These are phyloP conservation scores for Phalacrocorax brasilianus DNA, from an alignment of 2,113 vertebrate species.

Conservation along the genomic window DNA sequence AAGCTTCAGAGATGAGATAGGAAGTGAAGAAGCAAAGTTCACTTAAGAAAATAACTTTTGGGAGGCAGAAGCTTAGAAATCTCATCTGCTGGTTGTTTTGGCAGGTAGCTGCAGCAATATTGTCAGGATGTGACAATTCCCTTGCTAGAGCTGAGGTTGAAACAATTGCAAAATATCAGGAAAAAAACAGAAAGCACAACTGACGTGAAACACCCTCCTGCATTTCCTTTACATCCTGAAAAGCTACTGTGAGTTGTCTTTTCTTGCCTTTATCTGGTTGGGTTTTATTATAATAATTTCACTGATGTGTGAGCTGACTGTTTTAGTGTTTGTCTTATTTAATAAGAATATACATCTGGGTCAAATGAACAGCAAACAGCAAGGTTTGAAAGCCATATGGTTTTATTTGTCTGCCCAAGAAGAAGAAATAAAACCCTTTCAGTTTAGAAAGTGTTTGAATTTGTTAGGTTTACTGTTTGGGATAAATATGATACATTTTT, in stretches of 20 bases:
- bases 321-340: neutral
- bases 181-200: fast-evolving
- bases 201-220: neutral
- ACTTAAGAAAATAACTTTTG: neutral
- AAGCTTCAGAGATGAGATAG: neutral
- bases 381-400: neutral
- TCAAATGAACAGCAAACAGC: neutral
- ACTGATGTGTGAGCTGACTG: neutral
- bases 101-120: neutral
- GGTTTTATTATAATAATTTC: neutral
- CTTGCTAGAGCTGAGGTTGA: neutral
- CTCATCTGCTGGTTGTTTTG: neutral
- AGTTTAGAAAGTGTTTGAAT: neutral
- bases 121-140: neutral
- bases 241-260: neutral
- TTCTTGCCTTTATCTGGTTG: neutral
- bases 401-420: neutral
- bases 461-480: neutral
- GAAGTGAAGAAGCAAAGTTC: neutral
- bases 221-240: neutral
- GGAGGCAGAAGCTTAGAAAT: neutral
- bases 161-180: neutral
- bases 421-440: neutral
- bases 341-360: neutral
- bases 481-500: neutral